Evolutionary conservation across 1,140 invertebrate species (phyloP).

Genomic region (Dendroctonus valens): DNA sequence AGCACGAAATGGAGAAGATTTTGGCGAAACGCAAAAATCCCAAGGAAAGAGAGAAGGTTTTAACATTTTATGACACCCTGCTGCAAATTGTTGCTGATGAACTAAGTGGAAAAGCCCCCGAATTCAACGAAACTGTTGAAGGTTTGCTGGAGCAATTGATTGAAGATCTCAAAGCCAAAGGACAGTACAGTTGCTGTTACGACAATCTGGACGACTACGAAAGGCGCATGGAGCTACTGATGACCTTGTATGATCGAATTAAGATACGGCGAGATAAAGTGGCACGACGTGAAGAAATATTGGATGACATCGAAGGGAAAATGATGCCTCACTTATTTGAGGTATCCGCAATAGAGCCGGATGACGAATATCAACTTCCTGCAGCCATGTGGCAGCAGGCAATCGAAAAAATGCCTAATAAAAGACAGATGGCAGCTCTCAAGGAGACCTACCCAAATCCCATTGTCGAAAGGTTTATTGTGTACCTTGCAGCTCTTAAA

Average conservation of each 20-base stretch:
- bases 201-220: slow-evolving; percentile 38
- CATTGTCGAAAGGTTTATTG: slow-evolving; percentile 40
- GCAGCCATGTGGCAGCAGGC: slow-evolving; percentile 48
- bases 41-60: slow-evolving; percentile 43
- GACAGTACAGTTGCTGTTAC: slow-evolving; percentile 32
- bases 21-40: slow-evolving; percentile 45
- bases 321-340: slow-evolving; percentile 44
- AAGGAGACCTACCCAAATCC: slow-evolving; percentile 41
- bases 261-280: slow-evolving; percentile 39
- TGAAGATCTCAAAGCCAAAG: slow-evolving; percentile 42
- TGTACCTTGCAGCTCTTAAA: slow-evolving; percentile 41
- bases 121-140: slow-evolving; percentile 41
- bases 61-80: slow-evolving; percentile 48
- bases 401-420: slow-evolving; percentile 43
- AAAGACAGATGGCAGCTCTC: slow-evolving; percentile 39
- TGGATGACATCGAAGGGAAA: slow-evolving; percentile 47
- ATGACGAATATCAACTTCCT: slow-evolving; percentile 44
- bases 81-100: slow-evolving; percentile 49
- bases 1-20: slow-evolving; percentile 47
- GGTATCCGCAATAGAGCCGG: slow-evolving; percentile 33
- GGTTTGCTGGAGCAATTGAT: slow-evolving; percentile 45
- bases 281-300: slow-evolving; percentile 42
- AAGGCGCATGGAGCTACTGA: slow-evolving; percentile 42
- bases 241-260: slow-evolving; percentile 41
- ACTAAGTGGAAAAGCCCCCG: slow-evolving; percentile 39